A percentile compares a stretch with the other conserved stretches of the same genome.
Conservation (phyloP, 1,140 invertebrate genomes). For the Adelges cooleyi region DNA sequence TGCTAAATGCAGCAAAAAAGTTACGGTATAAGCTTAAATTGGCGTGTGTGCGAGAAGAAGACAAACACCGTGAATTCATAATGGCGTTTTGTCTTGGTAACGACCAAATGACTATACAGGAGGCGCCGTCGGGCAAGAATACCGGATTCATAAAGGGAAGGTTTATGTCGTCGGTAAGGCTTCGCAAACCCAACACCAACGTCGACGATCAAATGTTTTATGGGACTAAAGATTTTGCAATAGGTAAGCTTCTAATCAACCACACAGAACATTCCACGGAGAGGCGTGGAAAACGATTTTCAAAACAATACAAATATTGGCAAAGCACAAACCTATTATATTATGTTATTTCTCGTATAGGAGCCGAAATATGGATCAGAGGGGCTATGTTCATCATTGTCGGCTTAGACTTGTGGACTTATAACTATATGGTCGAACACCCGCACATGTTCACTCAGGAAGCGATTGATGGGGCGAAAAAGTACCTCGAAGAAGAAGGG, state of each 20-base stretch:
- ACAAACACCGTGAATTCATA: background rate
- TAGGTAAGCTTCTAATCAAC: background rate
- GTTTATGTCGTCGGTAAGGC: background rate
- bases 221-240: slow-evolving; percentile 1
- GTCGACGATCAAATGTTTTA: background rate
- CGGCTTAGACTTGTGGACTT: background rate
- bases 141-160: background rate
- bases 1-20: background rate
- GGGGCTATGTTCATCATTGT: background rate
- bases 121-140: background rate
- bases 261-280: too few relatives aligned
- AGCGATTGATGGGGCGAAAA: background rate
- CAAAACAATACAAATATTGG: too few relatives aligned
- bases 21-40: slow-evolving; percentile 1
- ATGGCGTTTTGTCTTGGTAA: slow-evolving; percentile 6
- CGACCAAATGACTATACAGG: background rate
- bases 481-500: background rate
- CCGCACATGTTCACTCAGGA: background rate
- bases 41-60: background rate
- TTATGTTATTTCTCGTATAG: background rate
- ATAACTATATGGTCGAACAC: background rate
- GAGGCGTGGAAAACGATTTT: too few relatives aligned
- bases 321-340: too few relatives aligned
- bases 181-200: background rate
- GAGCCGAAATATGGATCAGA: background rate